Percentiles rank a stretch among this genome's conserved stretches.
Evolutionary conservation across 2,888 invertebrate genomes (phyloP).

Genomic region (Thelaira solivaga): DNA sequence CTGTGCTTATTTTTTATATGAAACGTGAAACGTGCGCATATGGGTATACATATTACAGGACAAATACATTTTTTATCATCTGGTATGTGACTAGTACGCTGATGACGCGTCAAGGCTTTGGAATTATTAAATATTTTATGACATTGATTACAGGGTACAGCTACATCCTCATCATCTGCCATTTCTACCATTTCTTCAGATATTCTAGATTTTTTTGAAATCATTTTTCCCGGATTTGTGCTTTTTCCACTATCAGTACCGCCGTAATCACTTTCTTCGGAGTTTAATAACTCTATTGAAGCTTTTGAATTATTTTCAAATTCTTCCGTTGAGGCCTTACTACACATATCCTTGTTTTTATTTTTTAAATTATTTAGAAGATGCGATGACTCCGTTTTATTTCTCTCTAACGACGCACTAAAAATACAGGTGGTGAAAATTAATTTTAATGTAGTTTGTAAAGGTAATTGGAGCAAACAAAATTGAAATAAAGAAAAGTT

Average conservation of each 20-base stretch:
- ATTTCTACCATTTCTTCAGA: neutral
- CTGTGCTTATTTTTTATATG: conserved; percentile 69
- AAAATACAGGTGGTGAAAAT: neutral
- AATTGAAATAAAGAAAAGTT: too few relatives aligned
- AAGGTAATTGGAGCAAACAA: too few relatives aligned
- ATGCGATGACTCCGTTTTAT: neutral
- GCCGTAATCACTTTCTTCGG: neutral
- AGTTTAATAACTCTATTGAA: neutral
- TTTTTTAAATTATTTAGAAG: neutral
- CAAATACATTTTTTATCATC: conserved; percentile 79
- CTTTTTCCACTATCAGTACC: neutral
- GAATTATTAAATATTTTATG: conserved; percentile 49
- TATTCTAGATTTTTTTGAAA: neutral
- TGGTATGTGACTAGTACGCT: conserved; percentile 70
- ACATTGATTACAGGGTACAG: conserved; percentile 44
- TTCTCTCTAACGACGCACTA: neutral
- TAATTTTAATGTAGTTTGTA: too few relatives aligned
- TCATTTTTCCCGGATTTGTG: neutral
- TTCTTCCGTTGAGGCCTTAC: neutral
- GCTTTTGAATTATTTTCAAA: neutral
- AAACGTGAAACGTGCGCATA: conserved; percentile 67
- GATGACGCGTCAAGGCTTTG: conserved; percentile 34
- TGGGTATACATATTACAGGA: conserved; percentile 80
- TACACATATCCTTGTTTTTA: neutral
- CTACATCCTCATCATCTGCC: conserved; percentile 29